A percentile compares a stretch with the other conserved stretches of the same genome.
Conservation (phyloP, 2,888 invertebrate genomes). For the Celastrina argiolus region DNA sequence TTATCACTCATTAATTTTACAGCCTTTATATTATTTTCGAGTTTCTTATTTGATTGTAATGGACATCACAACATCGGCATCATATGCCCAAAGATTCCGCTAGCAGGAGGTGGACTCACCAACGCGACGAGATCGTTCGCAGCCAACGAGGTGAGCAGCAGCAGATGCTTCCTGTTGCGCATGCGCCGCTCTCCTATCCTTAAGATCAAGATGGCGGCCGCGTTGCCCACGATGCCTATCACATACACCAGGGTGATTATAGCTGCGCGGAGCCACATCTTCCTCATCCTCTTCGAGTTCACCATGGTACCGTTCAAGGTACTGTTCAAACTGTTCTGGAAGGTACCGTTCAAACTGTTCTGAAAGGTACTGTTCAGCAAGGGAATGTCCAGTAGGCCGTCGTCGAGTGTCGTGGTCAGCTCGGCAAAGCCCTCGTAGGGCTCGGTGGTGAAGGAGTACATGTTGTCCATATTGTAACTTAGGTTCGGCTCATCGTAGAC, state of each 20-base stretch:
- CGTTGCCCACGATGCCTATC: conserved; percentile 85
- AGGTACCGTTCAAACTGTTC: background rate
- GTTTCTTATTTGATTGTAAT: no score
- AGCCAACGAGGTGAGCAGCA: conserved; percentile 87
- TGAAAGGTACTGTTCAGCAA: background rate
- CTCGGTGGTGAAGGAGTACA: background rate
- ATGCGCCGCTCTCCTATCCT: conserved; percentile 83
- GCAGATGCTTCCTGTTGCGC: conserved; percentile 87
- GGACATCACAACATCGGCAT: no score
- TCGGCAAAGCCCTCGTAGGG: background rate
- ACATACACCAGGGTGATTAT: conserved; percentile 66
- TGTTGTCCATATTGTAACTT: background rate
- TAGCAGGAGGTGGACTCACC: conserved; percentile 44
- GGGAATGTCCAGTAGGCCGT: background rate
- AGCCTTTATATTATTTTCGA: no score
- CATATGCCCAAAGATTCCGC: no score
- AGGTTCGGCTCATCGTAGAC: background rate
- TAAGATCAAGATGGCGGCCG: conserved; percentile 86
- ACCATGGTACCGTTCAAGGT: background rate
- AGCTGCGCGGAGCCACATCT: background rate
- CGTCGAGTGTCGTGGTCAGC: background rate
- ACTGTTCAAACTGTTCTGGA: background rate
- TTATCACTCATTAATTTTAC: no score
- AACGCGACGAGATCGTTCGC: conserved; percentile 87
- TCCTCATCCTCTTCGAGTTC: background rate